Percentiles rank a stretch among this genome's conserved stretches.
phyloP scores from a whole-genome alignment of 2,113 vertebrate species.

The Climacteris rufus region DNA sequence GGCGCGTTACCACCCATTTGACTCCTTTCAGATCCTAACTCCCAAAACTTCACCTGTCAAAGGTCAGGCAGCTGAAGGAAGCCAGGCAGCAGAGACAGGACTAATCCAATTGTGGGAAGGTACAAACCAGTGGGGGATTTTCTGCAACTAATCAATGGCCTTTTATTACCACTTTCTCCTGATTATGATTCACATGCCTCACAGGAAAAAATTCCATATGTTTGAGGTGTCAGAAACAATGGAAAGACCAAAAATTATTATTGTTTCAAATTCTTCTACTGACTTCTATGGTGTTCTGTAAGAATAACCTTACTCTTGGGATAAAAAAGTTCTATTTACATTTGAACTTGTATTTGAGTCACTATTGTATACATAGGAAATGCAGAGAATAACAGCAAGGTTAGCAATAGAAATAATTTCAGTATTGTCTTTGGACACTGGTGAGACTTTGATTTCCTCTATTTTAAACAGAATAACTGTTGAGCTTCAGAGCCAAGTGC shows the following conservation, averaged over 20 bases:
- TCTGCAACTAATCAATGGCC: background rate
- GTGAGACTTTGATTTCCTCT: background rate
- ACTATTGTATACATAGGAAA: background rate
- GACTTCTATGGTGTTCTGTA: background rate
- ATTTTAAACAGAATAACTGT: background rate
- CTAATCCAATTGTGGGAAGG: background rate
- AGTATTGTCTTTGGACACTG: background rate
- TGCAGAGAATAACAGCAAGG: background rate
- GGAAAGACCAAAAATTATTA: background rate
- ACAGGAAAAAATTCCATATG: rapidly evolving
- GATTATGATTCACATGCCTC: background rate
- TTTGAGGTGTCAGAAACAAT: background rate
- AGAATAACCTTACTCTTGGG: background rate
- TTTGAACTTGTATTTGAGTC: background rate
- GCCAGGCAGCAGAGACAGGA: background rate
- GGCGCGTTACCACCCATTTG: background rate
- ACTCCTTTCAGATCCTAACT: background rate
- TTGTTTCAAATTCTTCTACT: background rate
- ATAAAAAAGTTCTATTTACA: background rate
- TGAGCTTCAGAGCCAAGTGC: background rate
- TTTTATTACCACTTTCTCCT: background rate
- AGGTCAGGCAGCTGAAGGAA: background rate
- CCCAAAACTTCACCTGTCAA: background rate
- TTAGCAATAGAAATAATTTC: background rate
- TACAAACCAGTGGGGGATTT: background rate